Evolutionary conservation across 1,140 invertebrate species (phyloP).

Genomic region (Mycetomoellerius zeteki): DNA sequence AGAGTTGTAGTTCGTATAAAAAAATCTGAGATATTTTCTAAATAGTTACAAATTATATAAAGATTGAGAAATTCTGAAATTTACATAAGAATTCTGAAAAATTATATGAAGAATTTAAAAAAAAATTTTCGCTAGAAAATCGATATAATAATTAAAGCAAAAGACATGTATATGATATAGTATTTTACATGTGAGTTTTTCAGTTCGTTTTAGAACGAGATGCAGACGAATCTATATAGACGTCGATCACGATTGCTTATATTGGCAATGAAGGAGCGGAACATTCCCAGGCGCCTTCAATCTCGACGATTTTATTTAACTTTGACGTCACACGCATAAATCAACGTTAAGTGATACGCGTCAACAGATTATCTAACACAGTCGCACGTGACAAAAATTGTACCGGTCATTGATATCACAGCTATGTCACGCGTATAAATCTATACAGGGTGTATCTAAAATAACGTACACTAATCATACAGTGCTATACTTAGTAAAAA

Average conservation of each 20-base stretch:
- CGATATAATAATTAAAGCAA: no score
- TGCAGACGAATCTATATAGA: neutral
- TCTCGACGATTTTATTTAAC: constrained; percentile 24
- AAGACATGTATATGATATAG: neutral
- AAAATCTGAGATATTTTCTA: no score
- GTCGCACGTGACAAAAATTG: constrained; percentile 13
- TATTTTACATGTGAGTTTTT: neutral
- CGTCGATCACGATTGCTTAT: neutral
- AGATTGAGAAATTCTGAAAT: no score
- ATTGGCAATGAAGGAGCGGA: neutral
- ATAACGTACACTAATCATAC: no score
- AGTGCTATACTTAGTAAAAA: no score
- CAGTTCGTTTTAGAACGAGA: neutral
- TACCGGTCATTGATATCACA: neutral
- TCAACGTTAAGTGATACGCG: neutral
- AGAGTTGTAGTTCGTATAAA: no score
- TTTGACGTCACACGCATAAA: constrained; percentile 29
- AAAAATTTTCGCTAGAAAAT: no score
- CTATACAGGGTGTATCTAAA: no score
- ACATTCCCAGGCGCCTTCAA: neutral
- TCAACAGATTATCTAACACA: neutral
- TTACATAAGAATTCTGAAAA: no score
- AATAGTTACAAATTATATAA: no score
- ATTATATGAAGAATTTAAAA: no score
- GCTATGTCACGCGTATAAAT: neutral